These are phyloP conservation scores for Piaya cayana DNA, from an alignment of 2,113 vertebrate genomes.

Conservation along the genomic window DNA sequence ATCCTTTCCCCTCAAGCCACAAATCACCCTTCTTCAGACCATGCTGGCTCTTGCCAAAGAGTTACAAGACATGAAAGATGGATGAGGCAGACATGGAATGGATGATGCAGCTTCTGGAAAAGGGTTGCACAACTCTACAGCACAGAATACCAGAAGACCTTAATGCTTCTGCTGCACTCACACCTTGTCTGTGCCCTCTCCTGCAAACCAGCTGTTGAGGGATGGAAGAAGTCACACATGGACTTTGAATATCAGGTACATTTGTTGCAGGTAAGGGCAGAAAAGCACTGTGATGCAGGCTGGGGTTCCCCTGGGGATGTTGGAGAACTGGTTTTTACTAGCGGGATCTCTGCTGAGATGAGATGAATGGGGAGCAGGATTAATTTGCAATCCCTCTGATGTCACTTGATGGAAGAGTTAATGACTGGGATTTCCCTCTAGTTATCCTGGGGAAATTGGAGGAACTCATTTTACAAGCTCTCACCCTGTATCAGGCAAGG, in stretches of 20 bases:
- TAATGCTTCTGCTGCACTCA: neutral
- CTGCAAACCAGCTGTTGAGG: neutral
- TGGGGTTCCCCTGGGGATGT: neutral
- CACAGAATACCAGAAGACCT: neutral
- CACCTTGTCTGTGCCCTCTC: neutral
- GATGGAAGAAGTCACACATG: neutral
- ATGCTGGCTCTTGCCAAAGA: neutral
- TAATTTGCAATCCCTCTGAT: conserved; percentile 42
- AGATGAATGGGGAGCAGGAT: conserved; percentile 44
- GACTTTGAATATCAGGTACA: neutral
- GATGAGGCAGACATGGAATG: neutral
- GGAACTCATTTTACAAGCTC: neutral
- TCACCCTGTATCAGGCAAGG: neutral
- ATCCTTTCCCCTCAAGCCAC: neutral
- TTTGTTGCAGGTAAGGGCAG: neutral
- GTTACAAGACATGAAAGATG: neutral
- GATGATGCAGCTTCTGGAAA: neutral
- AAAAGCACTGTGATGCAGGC: neutral
- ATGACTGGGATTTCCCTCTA: conserved; percentile 60
- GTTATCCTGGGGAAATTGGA: conserved; percentile 35
- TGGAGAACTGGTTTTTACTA: conserved; percentile 4
- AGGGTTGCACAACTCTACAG: rapidly evolving
- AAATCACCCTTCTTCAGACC: neutral
- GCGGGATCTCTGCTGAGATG: neutral
- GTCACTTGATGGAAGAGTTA: conserved; percentile 34